Evolutionary conservation across 2,113 vertebrate genomes (phyloP).

Genomic region (Tricholaema leucomelas): DNA sequence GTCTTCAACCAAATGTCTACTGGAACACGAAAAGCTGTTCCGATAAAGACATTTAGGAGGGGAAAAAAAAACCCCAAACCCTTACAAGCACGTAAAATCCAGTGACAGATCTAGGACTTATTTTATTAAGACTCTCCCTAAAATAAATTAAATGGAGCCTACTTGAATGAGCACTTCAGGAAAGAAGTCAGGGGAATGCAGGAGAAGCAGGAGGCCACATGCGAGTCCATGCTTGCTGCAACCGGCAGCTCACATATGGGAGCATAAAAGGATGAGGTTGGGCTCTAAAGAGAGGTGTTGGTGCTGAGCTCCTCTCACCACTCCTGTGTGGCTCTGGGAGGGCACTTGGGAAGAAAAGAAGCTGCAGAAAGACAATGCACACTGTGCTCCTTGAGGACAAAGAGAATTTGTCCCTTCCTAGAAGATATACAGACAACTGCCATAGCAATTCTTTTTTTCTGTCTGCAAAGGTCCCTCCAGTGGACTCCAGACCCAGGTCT

Average conservation of each 20-base stretch:
- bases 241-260: not conserved
- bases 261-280: not conserved
- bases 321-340: not conserved
- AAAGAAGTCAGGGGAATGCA: not conserved
- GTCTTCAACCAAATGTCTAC: conserved; percentile 82
- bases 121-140: conserved; percentile 69
- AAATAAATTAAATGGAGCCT: conserved; percentile 65
- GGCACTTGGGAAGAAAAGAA: not conserved
- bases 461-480: not conserved
- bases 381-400: not conserved
- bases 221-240: not conserved
- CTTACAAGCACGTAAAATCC: conserved; percentile 66
- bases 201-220: not conserved
- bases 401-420: not conserved
- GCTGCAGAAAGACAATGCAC: not conserved
- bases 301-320: not conserved
- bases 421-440: not conserved
- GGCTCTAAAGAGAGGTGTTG: not conserved
- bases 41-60: conserved; percentile 73
- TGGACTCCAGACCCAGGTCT: not conserved
- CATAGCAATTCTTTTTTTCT: not conserved
- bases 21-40: conserved; percentile 80
- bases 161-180: conserved; percentile 54
- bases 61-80: conserved; percentile 5
- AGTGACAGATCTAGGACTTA: conserved; percentile 73